Percentiles rank a stretch among this genome's conserved stretches.
These are phyloP conservation scores for Marronus borbonicus DNA, from an alignment of 2,888 invertebrate species.

Conservation along the genomic window DNA sequence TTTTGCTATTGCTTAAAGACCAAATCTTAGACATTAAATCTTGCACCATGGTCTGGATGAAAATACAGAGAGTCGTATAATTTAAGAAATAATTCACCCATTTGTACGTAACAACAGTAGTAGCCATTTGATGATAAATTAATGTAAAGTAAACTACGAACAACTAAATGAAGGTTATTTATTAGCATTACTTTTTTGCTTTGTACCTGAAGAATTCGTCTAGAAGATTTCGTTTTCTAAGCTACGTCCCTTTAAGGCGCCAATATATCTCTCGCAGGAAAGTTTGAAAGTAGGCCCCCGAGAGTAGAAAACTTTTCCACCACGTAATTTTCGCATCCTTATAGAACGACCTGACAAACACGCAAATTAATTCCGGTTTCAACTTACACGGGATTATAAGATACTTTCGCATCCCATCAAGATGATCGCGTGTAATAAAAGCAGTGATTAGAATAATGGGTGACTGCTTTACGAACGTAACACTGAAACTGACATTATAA, in stretches of 20 bases:
- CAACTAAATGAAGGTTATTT: too few relatives aligned
- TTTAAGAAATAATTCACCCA: too few relatives aligned
- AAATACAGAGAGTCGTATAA: too few relatives aligned
- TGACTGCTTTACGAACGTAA: neutral
- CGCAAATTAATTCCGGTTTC: constrained; percentile 21
- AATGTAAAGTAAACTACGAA: too few relatives aligned
- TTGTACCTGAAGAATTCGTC: too few relatives aligned
- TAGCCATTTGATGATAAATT: too few relatives aligned
- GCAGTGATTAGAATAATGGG: neutral
- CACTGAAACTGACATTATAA: neutral
- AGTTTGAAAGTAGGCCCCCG: constrained; percentile 5
- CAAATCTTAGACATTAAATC: too few relatives aligned
- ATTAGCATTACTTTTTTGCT: too few relatives aligned
- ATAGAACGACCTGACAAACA: neutral
- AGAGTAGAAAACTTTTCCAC: constrained; percentile 17
- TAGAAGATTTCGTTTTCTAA: neutral
- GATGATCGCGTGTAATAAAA: constrained; percentile 5
- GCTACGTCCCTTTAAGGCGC: neutral
- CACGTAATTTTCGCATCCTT: neutral
- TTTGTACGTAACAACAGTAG: too few relatives aligned
- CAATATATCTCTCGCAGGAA: neutral
- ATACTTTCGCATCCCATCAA: constrained; percentile 18
- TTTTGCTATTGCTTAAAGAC: too few relatives aligned
- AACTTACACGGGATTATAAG: constrained; percentile 9
- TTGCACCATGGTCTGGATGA: too few relatives aligned